Conservation (phyloP, 2,888 invertebrate species). For the Colletes collaris region DNA sequence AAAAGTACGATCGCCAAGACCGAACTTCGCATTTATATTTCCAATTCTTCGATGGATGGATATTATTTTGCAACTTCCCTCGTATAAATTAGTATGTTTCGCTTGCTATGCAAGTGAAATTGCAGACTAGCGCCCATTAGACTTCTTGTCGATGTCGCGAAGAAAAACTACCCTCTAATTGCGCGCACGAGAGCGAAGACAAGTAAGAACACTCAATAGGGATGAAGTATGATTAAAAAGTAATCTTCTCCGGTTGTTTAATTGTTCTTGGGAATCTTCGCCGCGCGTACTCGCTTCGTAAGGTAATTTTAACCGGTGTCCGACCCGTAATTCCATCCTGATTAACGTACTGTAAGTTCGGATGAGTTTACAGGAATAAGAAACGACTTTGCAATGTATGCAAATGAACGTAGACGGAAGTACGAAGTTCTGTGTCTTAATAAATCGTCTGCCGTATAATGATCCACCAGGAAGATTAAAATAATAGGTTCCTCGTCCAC, state of each 20-base stretch:
- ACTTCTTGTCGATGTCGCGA: not conserved
- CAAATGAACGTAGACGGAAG: slow-evolving; percentile 30
- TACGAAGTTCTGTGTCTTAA: slow-evolving; percentile 35
- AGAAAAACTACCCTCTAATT: not conserved
- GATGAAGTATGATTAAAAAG: slow-evolving; percentile 7
- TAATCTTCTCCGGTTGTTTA: slow-evolving; percentile 18
- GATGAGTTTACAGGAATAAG: slow-evolving; percentile 26
- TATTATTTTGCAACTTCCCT: too few relatives aligned
- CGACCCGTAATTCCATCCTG: slow-evolving; percentile 7
- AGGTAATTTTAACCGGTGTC: slow-evolving; percentile 23
- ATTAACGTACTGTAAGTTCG: slow-evolving; percentile 33
- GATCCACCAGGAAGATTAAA: slow-evolving; percentile 32
- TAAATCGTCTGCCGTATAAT: slow-evolving; percentile 52
- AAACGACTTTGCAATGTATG: slow-evolving; percentile 40
- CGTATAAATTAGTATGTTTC: too few relatives aligned
- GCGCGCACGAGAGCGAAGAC: not conserved
- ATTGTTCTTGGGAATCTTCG: not conserved
- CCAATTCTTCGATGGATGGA: too few relatives aligned
- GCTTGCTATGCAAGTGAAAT: too few relatives aligned
- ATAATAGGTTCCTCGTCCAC: slow-evolving; percentile 21
- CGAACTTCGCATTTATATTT: too few relatives aligned
- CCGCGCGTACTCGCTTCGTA: slow-evolving; percentile 1
- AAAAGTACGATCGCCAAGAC: too few relatives aligned
- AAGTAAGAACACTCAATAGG: not conserved
- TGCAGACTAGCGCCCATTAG: not conserved